phyloP scores from a whole-genome alignment of 2,113 vertebrate species.

The Donacobius atricapilla region DNA sequence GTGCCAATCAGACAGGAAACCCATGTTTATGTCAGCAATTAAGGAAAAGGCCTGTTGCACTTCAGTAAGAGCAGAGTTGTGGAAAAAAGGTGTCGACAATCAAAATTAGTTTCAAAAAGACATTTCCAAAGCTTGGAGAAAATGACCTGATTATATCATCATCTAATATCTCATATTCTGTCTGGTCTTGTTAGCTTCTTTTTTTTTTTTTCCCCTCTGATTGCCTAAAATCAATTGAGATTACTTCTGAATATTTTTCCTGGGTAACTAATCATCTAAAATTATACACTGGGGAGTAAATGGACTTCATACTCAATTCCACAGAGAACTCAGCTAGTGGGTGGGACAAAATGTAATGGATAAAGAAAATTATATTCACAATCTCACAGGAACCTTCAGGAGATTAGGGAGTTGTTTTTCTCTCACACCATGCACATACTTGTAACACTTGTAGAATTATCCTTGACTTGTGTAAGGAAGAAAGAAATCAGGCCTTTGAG shows the following conservation, averaged over 20 bases:
- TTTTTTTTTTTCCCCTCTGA: background rate
- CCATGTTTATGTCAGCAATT: background rate
- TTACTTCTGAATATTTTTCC: slow-evolving; percentile 5
- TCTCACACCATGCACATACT: background rate
- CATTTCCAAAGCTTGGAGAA: background rate
- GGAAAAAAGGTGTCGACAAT: background rate
- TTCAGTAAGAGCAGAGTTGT: background rate
- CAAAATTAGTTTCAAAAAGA: background rate
- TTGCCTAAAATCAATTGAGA: slow-evolving; percentile 20
- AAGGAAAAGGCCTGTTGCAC: background rate
- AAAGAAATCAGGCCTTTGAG: background rate
- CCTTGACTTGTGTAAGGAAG: background rate
- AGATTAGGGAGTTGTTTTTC: background rate
- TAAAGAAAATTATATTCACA: background rate
- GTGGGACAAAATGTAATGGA: background rate
- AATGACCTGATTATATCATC: background rate
- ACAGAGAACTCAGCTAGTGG: background rate
- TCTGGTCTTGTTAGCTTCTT: background rate
- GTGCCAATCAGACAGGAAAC: background rate
- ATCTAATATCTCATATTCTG: background rate
- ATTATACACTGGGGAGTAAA: background rate
- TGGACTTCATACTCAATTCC: background rate
- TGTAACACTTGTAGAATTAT: background rate
- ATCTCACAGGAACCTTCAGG: background rate
- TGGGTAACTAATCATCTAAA: background rate